A percentile compares a stretch with the other conserved stretches of the same genome.
phyloP scores from a whole-genome alignment of 92 coral and sea anemone species.

The Isaurus tuberculatus region DNA sequence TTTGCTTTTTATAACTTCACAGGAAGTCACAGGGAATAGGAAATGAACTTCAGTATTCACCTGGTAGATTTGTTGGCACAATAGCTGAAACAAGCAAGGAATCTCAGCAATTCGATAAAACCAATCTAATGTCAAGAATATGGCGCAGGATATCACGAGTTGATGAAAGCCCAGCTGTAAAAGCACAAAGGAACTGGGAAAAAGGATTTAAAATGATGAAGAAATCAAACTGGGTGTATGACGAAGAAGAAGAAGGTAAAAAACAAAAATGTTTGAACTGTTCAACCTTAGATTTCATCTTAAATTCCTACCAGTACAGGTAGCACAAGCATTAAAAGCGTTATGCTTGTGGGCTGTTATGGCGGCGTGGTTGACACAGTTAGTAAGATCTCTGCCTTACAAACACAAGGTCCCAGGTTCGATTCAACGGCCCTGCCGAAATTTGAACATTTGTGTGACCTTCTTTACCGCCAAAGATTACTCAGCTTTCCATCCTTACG shows the following conservation, averaged over 20 bases:
- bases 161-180: not conserved
- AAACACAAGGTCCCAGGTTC: too few species aligned
- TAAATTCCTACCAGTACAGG: too few species aligned
- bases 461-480: too few species aligned
- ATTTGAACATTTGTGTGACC: too few species aligned
- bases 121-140: not conserved
- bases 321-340: too few species aligned
- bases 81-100: conserved; percentile 30
- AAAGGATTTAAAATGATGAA: not conserved
- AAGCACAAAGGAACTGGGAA: conserved; percentile 1
- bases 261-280: not conserved
- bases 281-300: not conserved
- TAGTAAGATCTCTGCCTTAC: too few species aligned
- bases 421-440: too few species aligned
- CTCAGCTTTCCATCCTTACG: too few species aligned
- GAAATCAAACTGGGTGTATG: conserved; percentile 32
- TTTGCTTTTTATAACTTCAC: not conserved
- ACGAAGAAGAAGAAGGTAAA: conserved; percentile 40
- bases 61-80: conserved; percentile 47
- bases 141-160: not conserved
- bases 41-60: conserved; percentile 32
- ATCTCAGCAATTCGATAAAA: not conserved
- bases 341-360: too few species aligned
- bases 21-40: conserved; percentile 49
- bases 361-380: too few species aligned